phyloP scores from a whole-genome alignment of 30 jellyfish, hydroid and myxozoan species.

The Nemopilema nomurai region DNA sequence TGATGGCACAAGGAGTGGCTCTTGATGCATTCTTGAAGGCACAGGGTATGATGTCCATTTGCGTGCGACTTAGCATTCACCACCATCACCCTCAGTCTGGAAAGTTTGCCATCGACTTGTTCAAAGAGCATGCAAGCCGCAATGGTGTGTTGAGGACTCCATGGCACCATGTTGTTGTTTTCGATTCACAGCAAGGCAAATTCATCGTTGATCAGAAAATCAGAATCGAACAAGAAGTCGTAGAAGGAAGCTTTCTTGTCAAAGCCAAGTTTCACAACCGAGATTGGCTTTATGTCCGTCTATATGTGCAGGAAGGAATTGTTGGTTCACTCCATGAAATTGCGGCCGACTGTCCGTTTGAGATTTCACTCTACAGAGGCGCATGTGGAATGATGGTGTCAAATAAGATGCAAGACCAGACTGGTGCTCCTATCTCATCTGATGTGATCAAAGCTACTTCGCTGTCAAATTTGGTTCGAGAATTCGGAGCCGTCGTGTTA shows the following conservation, averaged over 20 bases:
- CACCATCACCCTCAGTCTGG: constrained; percentile 62
- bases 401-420: not conserved
- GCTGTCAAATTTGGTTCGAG: constrained; percentile 18
- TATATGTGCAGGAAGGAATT: not conserved
- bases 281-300: constrained; percentile 37
- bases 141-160: constrained; percentile 57
- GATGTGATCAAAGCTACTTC: not conserved
- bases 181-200: constrained; percentile 42
- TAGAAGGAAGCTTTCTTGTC: not conserved
- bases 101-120: constrained; percentile 49
- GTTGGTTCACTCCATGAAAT: not conserved
- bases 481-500: constrained; percentile 61
- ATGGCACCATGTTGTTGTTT: constrained; percentile 57
- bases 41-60: constrained; percentile 13
- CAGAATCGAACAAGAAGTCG: not conserved
- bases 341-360: not conserved
- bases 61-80: constrained; percentile 59
- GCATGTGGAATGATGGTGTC: constrained; percentile 27
- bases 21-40: constrained; percentile 34
- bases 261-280: constrained; percentile 17
- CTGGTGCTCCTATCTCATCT: not conserved
- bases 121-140: constrained; percentile 12
- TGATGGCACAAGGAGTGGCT: constrained; percentile 76
- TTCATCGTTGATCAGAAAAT: constrained; percentile 38
- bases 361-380: constrained; percentile 16